Conservation (phyloP, 2,113 vertebrate genomes). For the Oreotragus oreotragus region DNA sequence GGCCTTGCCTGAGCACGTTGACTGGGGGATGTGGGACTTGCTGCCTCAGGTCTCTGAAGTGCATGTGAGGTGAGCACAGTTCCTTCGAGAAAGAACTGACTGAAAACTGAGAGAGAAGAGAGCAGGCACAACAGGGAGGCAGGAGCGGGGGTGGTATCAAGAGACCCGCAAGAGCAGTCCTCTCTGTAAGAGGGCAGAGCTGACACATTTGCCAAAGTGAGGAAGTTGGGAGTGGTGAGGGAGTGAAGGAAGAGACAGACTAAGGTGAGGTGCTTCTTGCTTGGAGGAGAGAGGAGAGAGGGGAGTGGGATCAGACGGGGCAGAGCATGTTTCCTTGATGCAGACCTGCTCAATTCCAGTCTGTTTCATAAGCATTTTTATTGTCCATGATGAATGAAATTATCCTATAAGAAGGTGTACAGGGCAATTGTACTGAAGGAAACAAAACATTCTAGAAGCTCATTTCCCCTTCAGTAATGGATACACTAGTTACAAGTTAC, state of each 20-base stretch:
- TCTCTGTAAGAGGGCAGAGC: not conserved
- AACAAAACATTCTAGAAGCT: not conserved
- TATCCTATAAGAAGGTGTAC: fast-evolving
- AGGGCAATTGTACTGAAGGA: not conserved
- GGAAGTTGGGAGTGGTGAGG: not conserved
- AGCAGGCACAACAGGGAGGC: not conserved
- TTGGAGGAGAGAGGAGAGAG: not conserved
- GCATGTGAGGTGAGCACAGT: not conserved
- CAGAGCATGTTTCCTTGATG: not conserved
- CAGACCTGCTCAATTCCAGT: not conserved
- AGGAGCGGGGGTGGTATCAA: not conserved
- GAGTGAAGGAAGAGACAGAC: not conserved
- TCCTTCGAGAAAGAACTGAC: not conserved
- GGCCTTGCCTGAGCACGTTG: not conserved
- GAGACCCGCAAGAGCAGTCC: not conserved
- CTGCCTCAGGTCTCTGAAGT: not conserved
- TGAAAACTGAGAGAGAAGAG: not conserved
- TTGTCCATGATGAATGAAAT: not conserved
- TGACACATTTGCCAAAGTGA: not conserved
- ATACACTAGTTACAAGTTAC: not conserved
- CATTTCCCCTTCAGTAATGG: fast-evolving
- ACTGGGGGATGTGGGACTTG: not conserved
- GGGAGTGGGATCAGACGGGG: fast-evolving
- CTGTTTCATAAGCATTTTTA: not conserved
- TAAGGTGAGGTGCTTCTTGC: not conserved